A percentile compares a stretch with the other conserved stretches of the same genome.
Conservation (phyloP, 2,113 vertebrate genomes). For the Solea senegalensis region DNA sequence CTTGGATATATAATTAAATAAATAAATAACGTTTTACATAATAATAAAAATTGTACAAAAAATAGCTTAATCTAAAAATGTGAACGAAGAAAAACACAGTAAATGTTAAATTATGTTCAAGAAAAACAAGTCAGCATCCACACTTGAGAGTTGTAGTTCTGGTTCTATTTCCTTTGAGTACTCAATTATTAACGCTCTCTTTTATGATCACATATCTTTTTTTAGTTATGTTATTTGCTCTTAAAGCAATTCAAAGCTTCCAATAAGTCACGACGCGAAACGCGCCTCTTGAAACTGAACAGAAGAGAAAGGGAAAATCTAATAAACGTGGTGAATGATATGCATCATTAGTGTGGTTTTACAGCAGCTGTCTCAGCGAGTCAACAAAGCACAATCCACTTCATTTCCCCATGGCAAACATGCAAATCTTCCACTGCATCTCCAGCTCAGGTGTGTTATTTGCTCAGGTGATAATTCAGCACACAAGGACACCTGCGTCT, state of each 20-base stretch:
- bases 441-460: constrained; percentile 72
- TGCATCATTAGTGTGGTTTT: constrained; percentile 50
- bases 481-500: constrained; percentile 65
- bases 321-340: constrained; percentile 45
- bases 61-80: no score
- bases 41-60: neutral
- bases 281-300: constrained; percentile 19
- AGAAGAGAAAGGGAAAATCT: constrained; percentile 4
- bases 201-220: constrained; percentile 1
- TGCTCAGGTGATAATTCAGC: constrained; percentile 71
- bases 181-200: neutral
- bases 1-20: neutral
- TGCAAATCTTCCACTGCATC: constrained; percentile 71
- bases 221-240: neutral
- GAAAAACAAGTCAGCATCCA: neutral
- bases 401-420: constrained; percentile 70
- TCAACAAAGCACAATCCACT: constrained; percentile 61
- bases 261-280: neutral
- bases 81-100: no score
- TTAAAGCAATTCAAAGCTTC: neutral
- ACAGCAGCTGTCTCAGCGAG: constrained; percentile 59
- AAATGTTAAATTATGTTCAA: no score
- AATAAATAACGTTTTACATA: neutral
- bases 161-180: neutral
- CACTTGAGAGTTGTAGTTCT: neutral